Conservation (phyloP, 92 coral and sea anemone genomes). For the Phenganax marumi region DNA sequence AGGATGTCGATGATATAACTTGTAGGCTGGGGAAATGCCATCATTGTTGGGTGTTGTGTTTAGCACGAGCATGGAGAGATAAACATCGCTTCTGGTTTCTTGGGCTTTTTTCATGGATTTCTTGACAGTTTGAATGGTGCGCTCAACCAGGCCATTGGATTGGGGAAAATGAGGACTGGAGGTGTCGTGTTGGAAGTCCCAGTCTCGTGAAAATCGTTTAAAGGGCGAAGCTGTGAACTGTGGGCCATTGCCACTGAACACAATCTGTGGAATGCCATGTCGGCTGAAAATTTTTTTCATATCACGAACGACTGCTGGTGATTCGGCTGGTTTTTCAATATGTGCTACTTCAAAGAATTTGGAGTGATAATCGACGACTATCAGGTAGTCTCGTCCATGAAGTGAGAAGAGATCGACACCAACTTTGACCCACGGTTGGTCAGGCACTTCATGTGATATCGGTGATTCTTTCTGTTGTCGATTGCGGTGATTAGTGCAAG, state of each 20-base stretch:
- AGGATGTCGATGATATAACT: not conserved
- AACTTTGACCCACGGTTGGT: too few species aligned
- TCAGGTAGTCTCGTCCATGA: not conserved
- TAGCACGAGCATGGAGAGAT: constrained; percentile 16
- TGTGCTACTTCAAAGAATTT: constrained; percentile 20
- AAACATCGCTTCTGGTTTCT: not conserved
- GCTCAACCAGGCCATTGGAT: constrained; percentile 20
- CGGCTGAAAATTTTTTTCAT: constrained; percentile 1
- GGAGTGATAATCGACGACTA: constrained; percentile 32
- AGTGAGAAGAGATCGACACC: not conserved
- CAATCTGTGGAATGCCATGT: constrained; percentile 8
- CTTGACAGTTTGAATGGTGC: constrained; percentile 16
- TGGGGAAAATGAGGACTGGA: constrained; percentile 22
- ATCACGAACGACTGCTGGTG: not conserved
- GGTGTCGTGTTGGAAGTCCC: constrained; percentile 23
- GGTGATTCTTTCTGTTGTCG: constrained; percentile 5
- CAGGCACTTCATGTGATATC: constrained; percentile 17
- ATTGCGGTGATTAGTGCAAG: constrained; percentile 6
- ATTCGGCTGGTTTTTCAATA: not conserved
- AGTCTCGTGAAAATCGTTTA: constrained; percentile 17
- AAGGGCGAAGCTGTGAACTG: constrained; percentile 12
- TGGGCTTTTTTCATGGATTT: constrained; percentile 12
- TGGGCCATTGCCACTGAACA: constrained; percentile 22
- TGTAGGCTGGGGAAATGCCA: constrained; percentile 17
- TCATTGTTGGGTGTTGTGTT: constrained; percentile 12